phyloP scores from a whole-genome alignment of 1,140 invertebrate species.

The Latrodectus geometricus region DNA sequence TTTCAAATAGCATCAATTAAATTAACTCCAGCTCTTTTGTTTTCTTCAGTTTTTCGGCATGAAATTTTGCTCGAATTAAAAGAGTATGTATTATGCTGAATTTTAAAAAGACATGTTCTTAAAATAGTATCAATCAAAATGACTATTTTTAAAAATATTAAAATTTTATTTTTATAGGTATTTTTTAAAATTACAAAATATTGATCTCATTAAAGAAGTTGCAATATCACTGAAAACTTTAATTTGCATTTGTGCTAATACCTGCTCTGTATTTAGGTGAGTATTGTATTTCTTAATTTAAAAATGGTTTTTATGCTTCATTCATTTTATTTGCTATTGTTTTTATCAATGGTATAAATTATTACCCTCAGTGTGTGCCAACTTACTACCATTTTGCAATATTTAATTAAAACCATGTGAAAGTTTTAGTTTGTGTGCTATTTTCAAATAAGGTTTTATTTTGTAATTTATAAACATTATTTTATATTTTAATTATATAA shows the following conservation, averaged over 20 bases:
- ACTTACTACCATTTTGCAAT: too few relatives aligned
- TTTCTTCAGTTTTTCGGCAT: neutral
- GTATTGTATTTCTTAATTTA: neutral
- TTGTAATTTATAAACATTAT: too few relatives aligned
- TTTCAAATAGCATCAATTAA: neutral
- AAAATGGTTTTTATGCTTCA: neutral
- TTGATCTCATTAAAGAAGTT: constrained; percentile 10
- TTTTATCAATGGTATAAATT: neutral
- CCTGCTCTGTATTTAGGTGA: constrained; percentile 21
- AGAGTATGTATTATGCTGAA: neutral
- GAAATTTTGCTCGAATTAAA: neutral
- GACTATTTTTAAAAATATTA: too few relatives aligned
- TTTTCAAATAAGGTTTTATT: too few relatives aligned
- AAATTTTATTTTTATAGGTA: constrained; percentile 2
- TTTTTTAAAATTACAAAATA: constrained; percentile 5
- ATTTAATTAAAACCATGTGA: too few relatives aligned
- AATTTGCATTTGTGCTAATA: constrained; percentile 6
- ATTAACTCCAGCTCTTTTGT: neutral
- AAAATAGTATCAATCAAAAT: too few relatives aligned
- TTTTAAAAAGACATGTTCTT: too few relatives aligned
- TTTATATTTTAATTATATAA: too few relatives aligned
- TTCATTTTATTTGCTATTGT: neutral
- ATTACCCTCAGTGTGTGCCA: neutral
- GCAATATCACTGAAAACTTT: neutral
- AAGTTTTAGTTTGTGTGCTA: too few relatives aligned